A percentile compares a stretch with the other conserved stretches of the same genome.
phyloP scores from a whole-genome alignment of 2,797 vertebrate genomes.

The Alectoris magna region DNA sequence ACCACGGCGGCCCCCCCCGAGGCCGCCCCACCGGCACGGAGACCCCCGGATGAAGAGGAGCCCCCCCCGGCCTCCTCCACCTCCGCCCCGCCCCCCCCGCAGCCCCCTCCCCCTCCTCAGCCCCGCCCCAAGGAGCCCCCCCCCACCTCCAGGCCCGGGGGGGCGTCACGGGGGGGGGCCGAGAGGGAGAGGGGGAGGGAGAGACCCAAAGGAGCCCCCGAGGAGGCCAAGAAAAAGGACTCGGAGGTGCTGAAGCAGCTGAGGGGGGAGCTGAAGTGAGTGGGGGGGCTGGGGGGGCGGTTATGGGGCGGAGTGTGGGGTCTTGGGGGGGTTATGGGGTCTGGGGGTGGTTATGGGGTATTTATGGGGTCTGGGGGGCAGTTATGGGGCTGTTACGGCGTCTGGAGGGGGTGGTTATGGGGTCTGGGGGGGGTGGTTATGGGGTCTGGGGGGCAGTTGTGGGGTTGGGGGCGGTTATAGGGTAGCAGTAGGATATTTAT shows the following conservation, averaged over 20 bases:
- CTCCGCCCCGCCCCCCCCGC: neutral
- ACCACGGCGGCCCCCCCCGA: neutral
- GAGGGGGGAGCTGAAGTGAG: slow-evolving; percentile 89
- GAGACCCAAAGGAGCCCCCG: slow-evolving; percentile 58
- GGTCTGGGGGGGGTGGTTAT: no score
- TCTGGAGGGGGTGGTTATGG: no score
- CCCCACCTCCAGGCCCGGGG: neutral
- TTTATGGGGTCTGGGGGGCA: no score
- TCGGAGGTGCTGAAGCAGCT: slow-evolving; percentile 91
- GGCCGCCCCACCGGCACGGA: neutral
- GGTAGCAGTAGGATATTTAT: no score
- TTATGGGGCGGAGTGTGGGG: neutral
- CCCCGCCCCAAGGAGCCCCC: neutral
- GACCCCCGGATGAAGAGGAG: neutral
- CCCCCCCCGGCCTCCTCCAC: neutral
- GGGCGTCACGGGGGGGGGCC: slow-evolving; percentile 19
- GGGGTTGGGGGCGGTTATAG: no score
- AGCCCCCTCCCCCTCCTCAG: neutral
- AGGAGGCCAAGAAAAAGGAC: slow-evolving; percentile 92
- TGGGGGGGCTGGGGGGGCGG: no score
- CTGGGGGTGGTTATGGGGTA: no score
- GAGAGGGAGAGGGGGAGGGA: slow-evolving; percentile 81
- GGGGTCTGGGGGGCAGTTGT: no score
- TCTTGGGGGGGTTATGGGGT: no score
- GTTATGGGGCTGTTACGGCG: no score